Base-by-base conservation (phyloP, 2,888 invertebrate genomes). In the Phalera bucephala region DNA sequence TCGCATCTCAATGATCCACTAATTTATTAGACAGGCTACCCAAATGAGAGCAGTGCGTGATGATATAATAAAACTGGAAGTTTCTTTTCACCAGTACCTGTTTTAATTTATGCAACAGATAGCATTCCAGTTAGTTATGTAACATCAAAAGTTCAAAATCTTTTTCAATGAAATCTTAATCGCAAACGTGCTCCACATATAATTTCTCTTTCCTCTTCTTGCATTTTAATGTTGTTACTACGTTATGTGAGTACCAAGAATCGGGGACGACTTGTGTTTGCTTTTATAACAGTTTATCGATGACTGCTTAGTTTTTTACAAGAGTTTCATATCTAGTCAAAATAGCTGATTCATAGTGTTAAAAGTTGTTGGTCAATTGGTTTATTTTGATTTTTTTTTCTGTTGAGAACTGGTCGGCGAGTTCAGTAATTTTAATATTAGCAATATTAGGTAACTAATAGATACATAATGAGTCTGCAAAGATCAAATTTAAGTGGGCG, bases 71-170 rank as follows among this genome's bases (percentile, higher is more conserved):
- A 13, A 28, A 1, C 25, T 12, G 5, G 28, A 15, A 3, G 15
- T 28, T 15, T 7, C 15, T 28, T 28, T 15, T 28, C 28, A 28
- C 15, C 15, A 4, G 28, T 15, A 28, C 28, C 10, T 14, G 28
- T 28, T 15, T 28, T 10, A 15, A 28, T 15, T 28, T 15, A 28
- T 15, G 28, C 15, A 28, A 28, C 28, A 15, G 10, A 15, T 28
- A 15, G 15, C 6, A 28, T 28, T 28, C 28, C 28, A 15, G 28
- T 28, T 28, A 6, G 9, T 14, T 28, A 28, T 10, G 15, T 15
- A 28, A 28, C 15, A 12, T 1, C 10, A 12, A 7, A 9, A 27
- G 15, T 15, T 14, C 9, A n/a, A 3, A 22, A 8, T 17, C 8
- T 12, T 6, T 9, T 7, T 15, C n/a, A n/a, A 15, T 15, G 15